Percentiles rank a stretch among this genome's conserved stretches.
Evolutionary conservation across 2,113 vertebrate species (phyloP).

Genomic region (Cyprinodon variegatus): DNA sequence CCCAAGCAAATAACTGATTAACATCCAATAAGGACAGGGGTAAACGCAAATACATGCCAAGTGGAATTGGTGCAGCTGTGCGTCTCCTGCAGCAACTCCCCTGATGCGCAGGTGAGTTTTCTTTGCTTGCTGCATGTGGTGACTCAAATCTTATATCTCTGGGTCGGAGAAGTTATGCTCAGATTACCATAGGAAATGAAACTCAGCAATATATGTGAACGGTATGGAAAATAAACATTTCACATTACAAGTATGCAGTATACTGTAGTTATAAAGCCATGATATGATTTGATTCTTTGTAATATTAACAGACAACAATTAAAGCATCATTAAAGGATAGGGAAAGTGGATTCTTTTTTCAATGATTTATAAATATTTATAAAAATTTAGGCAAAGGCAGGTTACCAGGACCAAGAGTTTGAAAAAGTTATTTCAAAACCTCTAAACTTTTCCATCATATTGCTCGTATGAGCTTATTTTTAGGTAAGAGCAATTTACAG

Average conservation of each 20-base stretch:
- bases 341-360: neutral
- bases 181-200: slow-evolving; percentile 43
- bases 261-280: slow-evolving; percentile 39
- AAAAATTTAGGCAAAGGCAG: too few relatives aligned
- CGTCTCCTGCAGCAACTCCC: slow-evolving; percentile 37
- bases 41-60: slow-evolving; percentile 51
- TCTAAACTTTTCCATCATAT: too few relatives aligned
- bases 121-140: slow-evolving; percentile 37
- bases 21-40: slow-evolving; percentile 41
- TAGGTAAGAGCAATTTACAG: too few relatives aligned
- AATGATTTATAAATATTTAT: neutral
- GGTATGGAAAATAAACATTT: neutral
- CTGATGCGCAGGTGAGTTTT: slow-evolving; percentile 38
- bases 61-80: slow-evolving; percentile 57
- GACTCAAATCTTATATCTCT: slow-evolving; percentile 27
- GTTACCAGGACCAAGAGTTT: neutral
- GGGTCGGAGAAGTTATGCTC: slow-evolving; percentile 26
- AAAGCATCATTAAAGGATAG: neutral
- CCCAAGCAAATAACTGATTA: slow-evolving; percentile 63
- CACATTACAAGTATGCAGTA: slow-evolving; percentile 28
- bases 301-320: slow-evolving; percentile 25
- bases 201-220: neutral
- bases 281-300: slow-evolving; percentile 19
- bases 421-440: neutral
- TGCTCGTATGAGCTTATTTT: neutral